Conservation (phyloP, 2,888 invertebrate species). For the Dasysyrphus tricinctus region DNA sequence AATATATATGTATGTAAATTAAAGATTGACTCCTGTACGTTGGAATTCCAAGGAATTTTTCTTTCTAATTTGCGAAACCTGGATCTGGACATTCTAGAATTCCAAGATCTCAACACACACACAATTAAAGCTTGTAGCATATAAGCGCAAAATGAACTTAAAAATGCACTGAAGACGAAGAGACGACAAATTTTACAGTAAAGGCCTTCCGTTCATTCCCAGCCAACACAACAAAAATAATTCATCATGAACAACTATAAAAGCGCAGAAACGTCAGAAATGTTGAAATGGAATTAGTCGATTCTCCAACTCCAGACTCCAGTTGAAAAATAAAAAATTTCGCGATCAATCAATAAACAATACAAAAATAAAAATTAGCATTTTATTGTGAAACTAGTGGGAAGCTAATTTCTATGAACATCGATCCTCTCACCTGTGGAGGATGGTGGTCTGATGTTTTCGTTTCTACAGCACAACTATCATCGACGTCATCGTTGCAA, state of each 20-base stretch:
- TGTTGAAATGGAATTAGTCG: constrained; percentile 10
- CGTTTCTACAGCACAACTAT: constrained; percentile 44
- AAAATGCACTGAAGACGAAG: neutral
- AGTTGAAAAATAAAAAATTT: constrained; percentile 23
- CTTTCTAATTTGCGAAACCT: constrained; percentile 7
- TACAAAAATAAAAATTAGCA: neutral
- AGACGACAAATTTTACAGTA: neutral
- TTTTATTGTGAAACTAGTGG: constrained; percentile 23
- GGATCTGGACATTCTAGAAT: constrained; percentile 31
- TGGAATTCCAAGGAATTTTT: constrained; percentile 27
- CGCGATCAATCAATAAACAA: constrained; percentile 30
- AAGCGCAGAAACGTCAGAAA: constrained; percentile 47
- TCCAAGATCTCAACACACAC: constrained; percentile 27
- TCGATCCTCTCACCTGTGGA: constrained; percentile 21
- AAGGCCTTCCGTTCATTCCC: constrained; percentile 1
- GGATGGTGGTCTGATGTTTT: constrained; percentile 42
- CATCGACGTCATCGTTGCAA: constrained; percentile 50
- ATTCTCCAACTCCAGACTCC: neutral
- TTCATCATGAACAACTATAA: constrained; percentile 16
- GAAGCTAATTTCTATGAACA: constrained; percentile 1
- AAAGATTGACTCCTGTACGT: neutral
- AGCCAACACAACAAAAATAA: constrained; percentile 30
- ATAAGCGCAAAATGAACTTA: neutral
- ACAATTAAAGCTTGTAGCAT: neutral
- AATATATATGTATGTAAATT: neutral